Base-by-base conservation (phyloP, 2,888 invertebrate genomes). In the Dynastes grantii region DNA sequence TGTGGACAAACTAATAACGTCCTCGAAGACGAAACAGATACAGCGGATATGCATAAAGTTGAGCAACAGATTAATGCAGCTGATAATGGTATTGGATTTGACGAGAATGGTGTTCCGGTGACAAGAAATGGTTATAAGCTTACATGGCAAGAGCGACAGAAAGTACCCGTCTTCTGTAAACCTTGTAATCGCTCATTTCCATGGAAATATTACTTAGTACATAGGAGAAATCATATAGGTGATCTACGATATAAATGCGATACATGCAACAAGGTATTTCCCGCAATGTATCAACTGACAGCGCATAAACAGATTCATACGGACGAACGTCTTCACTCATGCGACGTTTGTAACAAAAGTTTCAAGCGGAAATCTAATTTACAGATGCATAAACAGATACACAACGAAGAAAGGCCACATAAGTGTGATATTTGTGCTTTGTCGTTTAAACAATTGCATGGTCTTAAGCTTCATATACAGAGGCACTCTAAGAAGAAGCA, bases 151-250 rank as follows among this genome's bases (percentile, higher is more conserved):
- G 65, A 65, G 13, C 13, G n/a, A 1, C 32, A 65, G 13, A 37
- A 40, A 40, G 40, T 65, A 40, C 40, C 65, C 3, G 40, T 65
- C 8, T 40, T 40, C 16, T 65, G 65, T 4, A 40, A 65, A 8
- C 32, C 37, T 5, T 65, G 65, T 16, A 65, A 65, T 40, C 32
- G 65, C 5, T 65, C 65, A 27, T 63, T 63, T 32, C 29, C 13
- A 11, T 63, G 32, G 13, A 29, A 32, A 6, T 63, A 63, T 11
- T 65, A 65, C 16, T n/a, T 32, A 40, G 40, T 65, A 6, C 65
- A 65, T n/a, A 4, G 13, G 13, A 37, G 16, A 16, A 29, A 6
- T 2, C 65, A 65, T 40, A 8, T 11, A n/a, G 65, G 65, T 22
- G 65, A 63, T 63, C 16, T 32, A 63, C 9, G 32, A 5, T 29